phyloP scores from a whole-genome alignment of 2,113 vertebrate genomes.

The Uria aalge region DNA sequence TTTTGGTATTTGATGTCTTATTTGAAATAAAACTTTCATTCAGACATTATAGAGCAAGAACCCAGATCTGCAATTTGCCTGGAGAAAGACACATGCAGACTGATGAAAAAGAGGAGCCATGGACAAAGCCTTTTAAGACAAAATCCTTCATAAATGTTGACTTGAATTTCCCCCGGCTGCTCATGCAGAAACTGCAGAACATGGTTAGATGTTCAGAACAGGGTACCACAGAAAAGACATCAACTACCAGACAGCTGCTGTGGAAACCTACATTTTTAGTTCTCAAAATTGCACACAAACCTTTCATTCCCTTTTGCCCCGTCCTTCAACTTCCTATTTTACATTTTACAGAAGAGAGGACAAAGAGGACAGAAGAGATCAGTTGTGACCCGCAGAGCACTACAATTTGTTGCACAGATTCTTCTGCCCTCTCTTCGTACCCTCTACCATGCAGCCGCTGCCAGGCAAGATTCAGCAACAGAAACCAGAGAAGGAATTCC shows the following conservation, averaged over 20 bases:
- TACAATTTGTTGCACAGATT: neutral
- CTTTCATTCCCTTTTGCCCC: neutral
- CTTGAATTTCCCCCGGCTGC: neutral
- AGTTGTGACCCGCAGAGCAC: neutral
- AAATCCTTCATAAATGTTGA: neutral
- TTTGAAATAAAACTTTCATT: neutral
- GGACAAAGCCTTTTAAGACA: neutral
- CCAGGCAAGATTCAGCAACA: neutral
- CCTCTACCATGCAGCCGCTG: neutral
- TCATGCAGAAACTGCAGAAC: neutral
- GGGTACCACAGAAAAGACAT: neutral
- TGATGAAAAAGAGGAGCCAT: neutral
- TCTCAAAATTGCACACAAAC: neutral
- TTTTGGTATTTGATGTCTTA: neutral
- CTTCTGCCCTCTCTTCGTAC: neutral
- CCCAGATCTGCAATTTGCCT: neutral
- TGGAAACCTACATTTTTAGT: neutral
- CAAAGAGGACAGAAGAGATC: neutral
- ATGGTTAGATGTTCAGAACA: neutral
- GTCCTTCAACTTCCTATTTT: neutral
- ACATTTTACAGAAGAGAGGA: neutral
- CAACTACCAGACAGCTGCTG: neutral
- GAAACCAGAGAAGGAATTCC: neutral
- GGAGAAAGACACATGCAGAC: neutral
- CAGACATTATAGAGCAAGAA: neutral